Percentiles rank a stretch among this genome's conserved stretches.
Evolutionary conservation across 2,797 vertebrate species (phyloP).

Genomic region (Lutra lutra): DNA sequence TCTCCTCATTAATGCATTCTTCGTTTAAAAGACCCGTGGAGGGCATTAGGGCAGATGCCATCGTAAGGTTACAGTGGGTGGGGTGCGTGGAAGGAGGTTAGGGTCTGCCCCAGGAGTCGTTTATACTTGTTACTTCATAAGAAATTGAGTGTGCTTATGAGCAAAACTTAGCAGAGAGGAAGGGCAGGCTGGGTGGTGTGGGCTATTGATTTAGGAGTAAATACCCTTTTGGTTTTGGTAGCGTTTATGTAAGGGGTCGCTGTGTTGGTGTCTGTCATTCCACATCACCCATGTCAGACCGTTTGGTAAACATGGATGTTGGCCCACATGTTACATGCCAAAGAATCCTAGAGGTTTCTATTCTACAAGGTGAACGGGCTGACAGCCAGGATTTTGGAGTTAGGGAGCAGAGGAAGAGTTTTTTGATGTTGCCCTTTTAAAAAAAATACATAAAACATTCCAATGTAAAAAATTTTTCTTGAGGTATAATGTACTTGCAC

Average conservation of each 20-base stretch:
- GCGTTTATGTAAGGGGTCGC: background rate
- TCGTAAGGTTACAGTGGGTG: background rate
- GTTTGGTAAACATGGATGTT: background rate
- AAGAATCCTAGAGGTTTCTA: background rate
- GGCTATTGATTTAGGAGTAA: conserved; percentile 1
- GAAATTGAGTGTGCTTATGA: background rate
- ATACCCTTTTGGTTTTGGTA: background rate
- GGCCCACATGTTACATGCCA: background rate
- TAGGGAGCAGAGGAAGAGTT: background rate
- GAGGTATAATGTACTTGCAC: background rate
- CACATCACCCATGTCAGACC: background rate
- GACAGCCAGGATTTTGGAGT: conserved; percentile 14
- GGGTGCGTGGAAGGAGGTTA: background rate
- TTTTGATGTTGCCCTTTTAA: background rate
- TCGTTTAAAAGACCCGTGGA: background rate
- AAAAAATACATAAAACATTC: background rate
- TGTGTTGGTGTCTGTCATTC: background rate
- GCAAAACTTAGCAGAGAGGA: background rate
- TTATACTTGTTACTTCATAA: background rate
- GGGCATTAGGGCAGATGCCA: background rate
- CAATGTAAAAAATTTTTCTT: background rate
- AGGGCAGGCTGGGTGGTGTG: background rate
- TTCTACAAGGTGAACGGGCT: background rate
- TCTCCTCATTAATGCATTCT: background rate
- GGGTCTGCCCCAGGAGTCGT: background rate